A percentile compares a stretch with the other conserved stretches of the same genome.
Evolutionary conservation across 2,888 invertebrate genomes (phyloP).

Genomic region (Agrochola litura): DNA sequence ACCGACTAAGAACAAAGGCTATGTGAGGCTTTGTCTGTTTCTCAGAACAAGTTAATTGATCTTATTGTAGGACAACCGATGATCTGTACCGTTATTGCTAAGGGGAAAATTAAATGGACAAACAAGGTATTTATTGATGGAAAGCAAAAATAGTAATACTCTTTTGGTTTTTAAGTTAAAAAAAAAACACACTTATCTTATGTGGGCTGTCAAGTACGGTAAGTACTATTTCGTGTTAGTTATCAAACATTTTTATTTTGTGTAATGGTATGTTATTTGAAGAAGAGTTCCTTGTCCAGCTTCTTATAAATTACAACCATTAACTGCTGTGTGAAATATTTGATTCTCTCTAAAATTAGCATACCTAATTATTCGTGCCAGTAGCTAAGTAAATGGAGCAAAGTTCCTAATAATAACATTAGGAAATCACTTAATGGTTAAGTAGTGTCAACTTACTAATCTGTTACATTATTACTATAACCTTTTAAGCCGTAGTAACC

Average conservation of each 20-base stretch:
- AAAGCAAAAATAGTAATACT: neutral
- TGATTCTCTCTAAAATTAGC: neutral
- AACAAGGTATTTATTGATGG: neutral
- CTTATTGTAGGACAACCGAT: slow-evolving; percentile 37
- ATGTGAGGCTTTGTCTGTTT: slow-evolving; percentile 49
- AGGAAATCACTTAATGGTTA: slow-evolving; percentile 24
- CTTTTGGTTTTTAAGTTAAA: neutral
- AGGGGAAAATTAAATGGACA: neutral
- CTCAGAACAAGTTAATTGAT: slow-evolving; percentile 30
- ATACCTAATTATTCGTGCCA: neutral
- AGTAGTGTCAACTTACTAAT: slow-evolving; percentile 39
- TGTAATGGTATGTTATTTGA: too few species aligned
- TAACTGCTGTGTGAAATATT: neutral
- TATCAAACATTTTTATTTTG: neutral
- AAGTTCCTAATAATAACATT: slow-evolving; percentile 16
- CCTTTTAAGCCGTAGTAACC: slow-evolving; percentile 43
- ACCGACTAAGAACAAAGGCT: slow-evolving; percentile 55
- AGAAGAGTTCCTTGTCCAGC: neutral
- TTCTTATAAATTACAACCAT: neutral
- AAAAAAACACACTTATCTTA: too few species aligned
- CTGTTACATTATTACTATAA: slow-evolving; percentile 28
- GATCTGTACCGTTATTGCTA: slow-evolving; percentile 27
- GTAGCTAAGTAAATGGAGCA: slow-evolving; percentile 9
- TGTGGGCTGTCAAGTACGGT: neutral
- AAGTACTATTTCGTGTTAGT: too few species aligned